Conservation (phyloP, 2,888 invertebrate genomes). For the Oscheius sp. region DNA sequence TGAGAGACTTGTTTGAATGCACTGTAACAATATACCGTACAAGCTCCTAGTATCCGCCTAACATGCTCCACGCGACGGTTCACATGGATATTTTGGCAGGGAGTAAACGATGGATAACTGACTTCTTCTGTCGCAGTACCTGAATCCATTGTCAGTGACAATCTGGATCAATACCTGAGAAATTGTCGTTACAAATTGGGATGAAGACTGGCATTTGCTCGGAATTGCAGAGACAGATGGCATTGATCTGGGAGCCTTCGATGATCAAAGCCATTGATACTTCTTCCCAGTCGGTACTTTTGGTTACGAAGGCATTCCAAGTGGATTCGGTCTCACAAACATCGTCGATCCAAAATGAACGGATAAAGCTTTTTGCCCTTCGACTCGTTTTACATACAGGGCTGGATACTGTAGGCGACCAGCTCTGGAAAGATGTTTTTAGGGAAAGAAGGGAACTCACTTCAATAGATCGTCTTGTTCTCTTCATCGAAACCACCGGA, state of each 20-base stretch:
- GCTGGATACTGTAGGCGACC: slow-evolving; percentile 23
- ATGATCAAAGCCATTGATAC: slow-evolving; percentile 5
- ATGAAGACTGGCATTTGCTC: slow-evolving; percentile 12
- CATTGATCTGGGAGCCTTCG: neutral
- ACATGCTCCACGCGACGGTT: slow-evolving; percentile 3
- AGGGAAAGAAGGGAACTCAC: neutral
- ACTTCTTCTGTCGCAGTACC: slow-evolving; percentile 26
- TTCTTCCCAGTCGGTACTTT: slow-evolving; percentile 7
- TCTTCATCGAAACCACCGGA: neutral
- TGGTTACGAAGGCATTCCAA: slow-evolving; percentile 20
- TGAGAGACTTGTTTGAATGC: neutral
- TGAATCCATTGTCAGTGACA: neutral
- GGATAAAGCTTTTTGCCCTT: neutral
- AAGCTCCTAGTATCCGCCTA: neutral
- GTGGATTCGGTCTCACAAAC: slow-evolving; percentile 13
- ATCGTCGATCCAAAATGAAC: slow-evolving; percentile 9
- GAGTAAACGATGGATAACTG: slow-evolving; percentile 20
- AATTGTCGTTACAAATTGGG: slow-evolving; percentile 17
- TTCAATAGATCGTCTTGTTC: neutral
- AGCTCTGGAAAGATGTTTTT: slow-evolving; percentile 8
- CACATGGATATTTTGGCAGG: slow-evolving; percentile 9
- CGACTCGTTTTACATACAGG: slow-evolving; percentile 27
- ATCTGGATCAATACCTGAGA: neutral
- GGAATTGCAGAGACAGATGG: slow-evolving; percentile 11
- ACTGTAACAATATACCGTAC: slow-evolving; percentile 10